phyloP scores from a whole-genome alignment of 2,113 vertebrate species.

The Dolichotis patagonum region DNA sequence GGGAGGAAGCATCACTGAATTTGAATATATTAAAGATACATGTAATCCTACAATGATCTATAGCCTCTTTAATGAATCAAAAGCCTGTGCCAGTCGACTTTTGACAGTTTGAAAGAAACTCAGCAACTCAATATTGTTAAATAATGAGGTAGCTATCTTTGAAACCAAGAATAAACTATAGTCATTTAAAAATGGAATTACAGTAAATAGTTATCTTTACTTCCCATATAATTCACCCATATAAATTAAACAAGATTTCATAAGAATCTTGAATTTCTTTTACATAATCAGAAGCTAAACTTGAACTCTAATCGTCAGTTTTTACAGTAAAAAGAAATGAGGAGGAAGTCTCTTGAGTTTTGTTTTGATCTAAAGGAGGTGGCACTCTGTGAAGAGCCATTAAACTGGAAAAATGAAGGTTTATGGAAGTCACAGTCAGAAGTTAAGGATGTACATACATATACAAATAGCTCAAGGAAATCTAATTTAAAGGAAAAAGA shows the following conservation, averaged over 20 bases:
- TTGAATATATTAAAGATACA: constrained; percentile 12
- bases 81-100: background rate
- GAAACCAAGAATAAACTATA: constrained; percentile 52
- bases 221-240: background rate
- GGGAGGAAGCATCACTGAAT: background rate
- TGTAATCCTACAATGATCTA: background rate
- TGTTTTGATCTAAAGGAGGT: background rate
- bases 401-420: background rate
- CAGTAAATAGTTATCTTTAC: background rate
- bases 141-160: constrained; percentile 53
- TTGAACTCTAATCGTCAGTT: constrained; percentile 5
- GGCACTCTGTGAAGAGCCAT: background rate
- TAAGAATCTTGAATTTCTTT: constrained; percentile 33
- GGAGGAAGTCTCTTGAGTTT: background rate
- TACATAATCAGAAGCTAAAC: background rate
- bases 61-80: background rate
- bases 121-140: constrained; percentile 66
- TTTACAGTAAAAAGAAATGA: constrained; percentile 28
- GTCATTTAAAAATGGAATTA: constrained; percentile 26
- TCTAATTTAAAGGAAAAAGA: constrained; percentile 1
- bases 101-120: constrained; percentile 52
- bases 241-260: constrained; percentile 11
- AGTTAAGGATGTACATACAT: background rate
- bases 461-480: background rate
- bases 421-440: background rate